Base-by-base conservation (phyloP, 1,140 invertebrate genomes). In the Geopemphigus sp. region DNA sequence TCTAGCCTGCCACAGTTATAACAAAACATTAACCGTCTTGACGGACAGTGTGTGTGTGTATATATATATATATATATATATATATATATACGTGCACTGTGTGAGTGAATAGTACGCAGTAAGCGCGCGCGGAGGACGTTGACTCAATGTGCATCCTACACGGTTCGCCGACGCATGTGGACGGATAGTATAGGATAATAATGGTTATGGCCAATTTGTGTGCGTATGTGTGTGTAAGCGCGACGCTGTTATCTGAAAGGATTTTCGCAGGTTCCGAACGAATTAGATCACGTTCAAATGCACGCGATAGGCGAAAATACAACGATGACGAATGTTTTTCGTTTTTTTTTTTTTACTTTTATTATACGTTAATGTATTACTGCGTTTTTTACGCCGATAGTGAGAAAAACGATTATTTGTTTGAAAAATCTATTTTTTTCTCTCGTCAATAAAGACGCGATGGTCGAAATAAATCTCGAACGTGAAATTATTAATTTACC, bases 111-210 rank as follows among this genome's bases (percentile, higher is more conserved):
- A 19, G 24, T 53, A 19, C 5, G 5, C 12, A 8, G 54, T n/a
- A 32, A 24, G 32, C 29, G 22, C 32, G 22, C 32, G 45, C 14
- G 56, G 56, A 76, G 73, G 73, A 61, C 73, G 73, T 76, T 76
- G 73, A 76, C 73, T 76, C 54, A 76, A 57, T 14, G 29, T 19
- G 29, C 17, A 15, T 76, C 73, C 73, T 76, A 76, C 73, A 76
- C 73, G 73, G 73, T 76, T 57, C 73, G 29, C 73, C 73, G 54
- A 59, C 73, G 73, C 73, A 45, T 50, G n/a, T 47, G 39, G n/a
- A 19, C 64, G 64, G 64, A 10, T 5, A 22, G 26, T 66, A 45
- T 45, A 66, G 15, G 63, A 45, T 66, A 68, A 68, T 68, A 24
- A 68, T 68, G 64, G n/a, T 68, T 68, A 47, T 45, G n/a, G n/a